Conservation (phyloP, 2,113 vertebrate species). For the Clarias batrachus region DNA sequence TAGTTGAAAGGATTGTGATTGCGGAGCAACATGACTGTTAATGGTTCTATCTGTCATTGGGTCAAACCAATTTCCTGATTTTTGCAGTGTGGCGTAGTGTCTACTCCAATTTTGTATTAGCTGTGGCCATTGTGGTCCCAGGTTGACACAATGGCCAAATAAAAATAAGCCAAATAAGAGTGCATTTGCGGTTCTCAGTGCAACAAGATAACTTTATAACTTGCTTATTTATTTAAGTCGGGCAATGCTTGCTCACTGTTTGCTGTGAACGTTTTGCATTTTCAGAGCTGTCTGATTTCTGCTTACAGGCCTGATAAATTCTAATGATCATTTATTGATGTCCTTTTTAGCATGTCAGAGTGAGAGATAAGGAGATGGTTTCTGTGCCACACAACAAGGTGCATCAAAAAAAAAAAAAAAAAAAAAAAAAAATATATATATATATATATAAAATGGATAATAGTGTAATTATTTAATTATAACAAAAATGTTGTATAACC, state of each 20-base stretch:
- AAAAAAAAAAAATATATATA: too few species aligned
- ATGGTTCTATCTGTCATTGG: too few species aligned
- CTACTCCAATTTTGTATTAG: too few species aligned
- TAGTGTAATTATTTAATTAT: background rate
- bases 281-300: constrained; percentile 9
- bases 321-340: constrained; percentile 18
- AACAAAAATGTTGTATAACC: too few species aligned
- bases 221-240: background rate
- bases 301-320: background rate
- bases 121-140: too few species aligned
- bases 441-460: too few species aligned
- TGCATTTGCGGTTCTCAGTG: background rate
- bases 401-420: background rate
- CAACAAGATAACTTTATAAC: background rate
- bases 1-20: too few species aligned
- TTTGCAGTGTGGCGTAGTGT: too few species aligned
- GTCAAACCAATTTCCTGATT: too few species aligned
- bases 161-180: background rate
- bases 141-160: background rate
- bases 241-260: background rate
- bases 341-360: constrained; percentile 43
- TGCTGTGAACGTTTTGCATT: background rate
- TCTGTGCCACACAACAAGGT: background rate
- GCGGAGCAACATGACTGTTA: too few species aligned
- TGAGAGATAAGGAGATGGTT: constrained; percentile 56